phyloP scores from a whole-genome alignment of 2,113 vertebrate species.

The Dicerorhinus sumatrensis region DNA sequence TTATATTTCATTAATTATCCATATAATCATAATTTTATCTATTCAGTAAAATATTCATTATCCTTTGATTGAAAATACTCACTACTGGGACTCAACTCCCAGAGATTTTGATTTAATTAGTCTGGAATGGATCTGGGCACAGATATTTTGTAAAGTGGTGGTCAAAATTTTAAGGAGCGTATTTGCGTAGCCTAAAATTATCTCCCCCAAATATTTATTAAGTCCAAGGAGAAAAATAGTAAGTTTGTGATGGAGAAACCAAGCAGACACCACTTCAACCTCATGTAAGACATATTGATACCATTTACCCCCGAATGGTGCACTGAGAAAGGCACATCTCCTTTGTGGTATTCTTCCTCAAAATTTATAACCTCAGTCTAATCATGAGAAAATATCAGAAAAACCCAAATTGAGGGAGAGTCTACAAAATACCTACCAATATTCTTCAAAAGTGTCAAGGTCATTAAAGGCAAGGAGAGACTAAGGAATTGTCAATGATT shows the following conservation, averaged over 20 bases:
- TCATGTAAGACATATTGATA: neutral
- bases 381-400: neutral
- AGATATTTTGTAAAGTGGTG: neutral
- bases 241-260: neutral
- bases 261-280: neutral
- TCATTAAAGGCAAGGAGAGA: neutral
- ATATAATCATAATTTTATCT: neutral
- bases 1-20: slow-evolving; percentile 7
- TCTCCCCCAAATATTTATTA: neutral
- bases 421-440: neutral
- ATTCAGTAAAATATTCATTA: slow-evolving; percentile 30
- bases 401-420: neutral
- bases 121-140: neutral
- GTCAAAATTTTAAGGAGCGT: neutral
- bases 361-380: neutral
- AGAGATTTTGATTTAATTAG: neutral
- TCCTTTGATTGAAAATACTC: neutral
- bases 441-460: neutral
- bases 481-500: neutral
- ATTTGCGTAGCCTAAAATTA: neutral
- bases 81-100: neutral
- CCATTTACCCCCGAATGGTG: neutral
- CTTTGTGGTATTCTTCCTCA: neutral
- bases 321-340: neutral
- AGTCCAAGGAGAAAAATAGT: neutral